Percentiles rank a stretch among this genome's conserved stretches.
These are phyloP conservation scores for Bruchidius siliquastri DNA, from an alignment of 2,888 invertebrate species.

Conservation along the genomic window DNA sequence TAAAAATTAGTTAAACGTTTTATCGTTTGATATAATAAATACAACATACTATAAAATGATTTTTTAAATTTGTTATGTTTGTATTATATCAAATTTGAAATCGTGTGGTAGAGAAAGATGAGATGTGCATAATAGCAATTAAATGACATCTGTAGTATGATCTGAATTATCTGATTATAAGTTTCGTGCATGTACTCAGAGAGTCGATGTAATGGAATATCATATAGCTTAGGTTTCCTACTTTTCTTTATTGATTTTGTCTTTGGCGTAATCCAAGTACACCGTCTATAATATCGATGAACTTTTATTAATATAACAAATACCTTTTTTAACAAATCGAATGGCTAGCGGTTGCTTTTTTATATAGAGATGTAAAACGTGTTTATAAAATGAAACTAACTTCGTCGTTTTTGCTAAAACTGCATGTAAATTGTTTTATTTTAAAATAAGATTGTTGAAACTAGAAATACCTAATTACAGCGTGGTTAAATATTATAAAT, in stretches of 20 bases:
- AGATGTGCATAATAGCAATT: too few relatives aligned
- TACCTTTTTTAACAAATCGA: neutral
- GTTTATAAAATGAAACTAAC: neutral
- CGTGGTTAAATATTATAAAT: too few relatives aligned
- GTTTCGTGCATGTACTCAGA: neutral
- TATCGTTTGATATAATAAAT: neutral
- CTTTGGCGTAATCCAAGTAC: neutral
- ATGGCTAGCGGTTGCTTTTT: neutral
- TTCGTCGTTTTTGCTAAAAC: neutral
- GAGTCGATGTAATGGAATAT: neutral
- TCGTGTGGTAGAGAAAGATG: too few relatives aligned
- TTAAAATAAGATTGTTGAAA: neutral
- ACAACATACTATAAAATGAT: neutral
- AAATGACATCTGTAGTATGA: too few relatives aligned
- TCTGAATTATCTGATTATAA: too few relatives aligned
- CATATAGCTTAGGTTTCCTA: neutral
- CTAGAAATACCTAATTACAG: too few relatives aligned
- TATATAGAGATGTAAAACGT: neutral
- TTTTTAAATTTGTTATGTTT: neutral
- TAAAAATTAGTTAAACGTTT: neutral
- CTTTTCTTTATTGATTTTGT: neutral
- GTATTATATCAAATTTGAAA: too few relatives aligned
- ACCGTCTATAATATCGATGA: neutral
- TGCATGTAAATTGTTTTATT: neutral
- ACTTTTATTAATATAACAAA: neutral